Base-by-base conservation (phyloP, 1,140 invertebrate species). In the Nixonia krombeini region DNA sequence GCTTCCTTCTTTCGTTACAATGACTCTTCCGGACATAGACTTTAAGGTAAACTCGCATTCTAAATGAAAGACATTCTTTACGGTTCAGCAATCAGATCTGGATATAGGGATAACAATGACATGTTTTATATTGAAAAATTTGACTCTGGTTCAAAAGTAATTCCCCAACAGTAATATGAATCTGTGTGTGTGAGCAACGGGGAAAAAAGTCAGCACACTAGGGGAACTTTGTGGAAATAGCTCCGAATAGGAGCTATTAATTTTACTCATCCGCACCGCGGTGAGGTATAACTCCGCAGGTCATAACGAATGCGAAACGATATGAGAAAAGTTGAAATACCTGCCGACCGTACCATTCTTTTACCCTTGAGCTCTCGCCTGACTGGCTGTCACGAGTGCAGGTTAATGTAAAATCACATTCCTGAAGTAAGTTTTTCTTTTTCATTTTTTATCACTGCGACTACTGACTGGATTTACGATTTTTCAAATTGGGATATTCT, bases 271-370 rank as follows among this genome's bases (percentile, higher is more conserved):
- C 65, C 55, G 44, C 53, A 63, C 35, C 56, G 53, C 57, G 44
- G 56, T 53, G 46, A 37, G 49, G 51, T 66, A 69, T 73, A 66
- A 73, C 62, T 57, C 46, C 51, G 38, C 37, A 46, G 44, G 62
- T 66, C 61, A 70, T 66, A 69, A 73, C 70, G 62, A 73, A 68
- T 53, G 58, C 44, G 70, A 73, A 70, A 73, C 66, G 70, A 69
- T 73, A 73, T 73, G 66, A 73, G 66, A 73, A 73, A 73, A 73
- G 70, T 73, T 69, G 58, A 69, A 70, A 69, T 69, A 69, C 55
- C 52, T 59, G 40, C 42, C 41, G 49, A 53, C 28, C 50, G 46
- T 52, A 23, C 45, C 44, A 10, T 59, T 28, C 29, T 41, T 38
- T 31, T 42, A 46, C 28, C 35, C 41, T 37, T 59, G 42, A 29